Base-by-base conservation (phyloP, 2,888 invertebrate species). In the Artemia sp. region DNA sequence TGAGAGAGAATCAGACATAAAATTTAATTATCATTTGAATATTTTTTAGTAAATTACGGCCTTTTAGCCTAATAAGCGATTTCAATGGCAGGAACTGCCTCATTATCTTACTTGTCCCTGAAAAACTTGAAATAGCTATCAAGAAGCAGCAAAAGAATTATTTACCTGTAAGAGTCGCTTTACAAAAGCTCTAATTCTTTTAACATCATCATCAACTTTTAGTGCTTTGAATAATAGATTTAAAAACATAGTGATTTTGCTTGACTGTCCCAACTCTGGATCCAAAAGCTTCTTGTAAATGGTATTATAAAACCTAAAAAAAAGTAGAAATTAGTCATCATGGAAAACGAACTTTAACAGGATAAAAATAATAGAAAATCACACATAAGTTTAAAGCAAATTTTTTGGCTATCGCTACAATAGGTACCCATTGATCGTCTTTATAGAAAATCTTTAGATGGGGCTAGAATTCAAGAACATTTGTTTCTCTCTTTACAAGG, bases 191-290 rank as follows among this genome's bases (percentile, higher is more conserved):
- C 86, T 84, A 0, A 89, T 83, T 68, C 97, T 80, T 7, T 83
- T 78, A 0, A 83, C 77, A 74, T 87, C 85, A 8, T 81, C 80
- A 80, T 98, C 97, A 72, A 84, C 85, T 75, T 86, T 85, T 75
- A 96, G 80, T 66, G 92, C 87, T 77, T 90, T 89, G 79, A 87
- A 93, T 24, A 95, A 79, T 70, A 97, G 83, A 75, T 92, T 92
- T 73, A 96, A 82, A 74, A 95, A 85, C 73, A 92, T 84, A 1
- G 91, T 87, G 67, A 85, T 85, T 75, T 86, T 85, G 12, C 73
- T 72, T 0, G 88, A 85, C n/a, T 77, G 76, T 8, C 82, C 81
- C 70, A 92, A 78, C 70, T 87, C 85, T 0, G 89, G 82, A 77
- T 90, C 90, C 0, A 87, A 78, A 70, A 98, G 78, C 77, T 94